phyloP scores from a whole-genome alignment of 1,140 invertebrate species.

The Latrodectus geometricus region DNA sequence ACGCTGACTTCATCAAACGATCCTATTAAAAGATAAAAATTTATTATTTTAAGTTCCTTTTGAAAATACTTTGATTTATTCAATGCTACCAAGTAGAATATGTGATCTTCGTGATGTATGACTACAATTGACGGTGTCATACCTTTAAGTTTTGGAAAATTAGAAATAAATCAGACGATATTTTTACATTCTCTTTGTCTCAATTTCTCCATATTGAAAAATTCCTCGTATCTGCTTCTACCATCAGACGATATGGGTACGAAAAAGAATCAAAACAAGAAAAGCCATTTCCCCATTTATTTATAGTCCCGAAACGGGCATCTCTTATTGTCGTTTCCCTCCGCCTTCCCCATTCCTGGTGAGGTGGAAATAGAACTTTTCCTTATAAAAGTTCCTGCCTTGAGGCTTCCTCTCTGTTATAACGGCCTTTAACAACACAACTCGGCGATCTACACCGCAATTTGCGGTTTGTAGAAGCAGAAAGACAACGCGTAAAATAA shows the following conservation, averaged over 20 bases:
- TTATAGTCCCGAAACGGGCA: slow-evolving; percentile 5
- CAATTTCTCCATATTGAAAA: not conserved
- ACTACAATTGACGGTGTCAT: too few species aligned
- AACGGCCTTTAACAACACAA: slow-evolving; percentile 28
- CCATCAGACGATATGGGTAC: not conserved
- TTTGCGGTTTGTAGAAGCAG: slow-evolving; percentile 20
- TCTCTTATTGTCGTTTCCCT: slow-evolving; percentile 6
- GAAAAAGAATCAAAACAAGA: not conserved
- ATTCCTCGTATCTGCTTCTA: not conserved
- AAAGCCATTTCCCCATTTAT: slow-evolving; percentile 22
- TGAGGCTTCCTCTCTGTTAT: not conserved
- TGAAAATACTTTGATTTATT: too few species aligned
- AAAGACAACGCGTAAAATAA: slow-evolving; percentile 58
- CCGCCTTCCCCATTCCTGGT: not conserved
- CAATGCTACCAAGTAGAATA: too few species aligned
- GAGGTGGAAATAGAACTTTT: not conserved
- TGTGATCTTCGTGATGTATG: too few species aligned
- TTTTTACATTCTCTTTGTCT: not conserved
- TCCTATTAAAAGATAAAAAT: too few species aligned
- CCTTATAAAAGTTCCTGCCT: slow-evolving; percentile 33
- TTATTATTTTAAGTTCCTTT: too few species aligned
- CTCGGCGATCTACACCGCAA: not conserved
- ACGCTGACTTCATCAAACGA: too few species aligned
- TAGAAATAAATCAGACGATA: not conserved
- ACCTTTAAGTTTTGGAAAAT: too few species aligned